Conservation (phyloP, 1,140 invertebrate species). For the Campoletis sonorensis region DNA sequence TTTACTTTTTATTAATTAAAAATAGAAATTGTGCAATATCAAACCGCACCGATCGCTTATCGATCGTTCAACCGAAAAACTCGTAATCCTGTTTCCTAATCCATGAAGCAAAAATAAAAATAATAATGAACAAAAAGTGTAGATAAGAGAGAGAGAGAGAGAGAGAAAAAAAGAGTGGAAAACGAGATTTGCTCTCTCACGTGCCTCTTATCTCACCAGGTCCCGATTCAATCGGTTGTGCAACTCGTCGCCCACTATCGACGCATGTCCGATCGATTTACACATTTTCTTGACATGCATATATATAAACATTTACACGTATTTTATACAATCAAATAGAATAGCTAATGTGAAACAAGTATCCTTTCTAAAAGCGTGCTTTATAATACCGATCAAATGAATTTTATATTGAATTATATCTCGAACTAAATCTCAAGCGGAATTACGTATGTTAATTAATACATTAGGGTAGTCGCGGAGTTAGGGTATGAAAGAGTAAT, state of each 20-base stretch:
- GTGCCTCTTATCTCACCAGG: slow-evolving; percentile 9
- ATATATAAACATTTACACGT: neutral
- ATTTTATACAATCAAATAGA: neutral
- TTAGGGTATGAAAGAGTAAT: no score
- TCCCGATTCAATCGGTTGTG: slow-evolving; percentile 10
- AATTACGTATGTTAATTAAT: no score
- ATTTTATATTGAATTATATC: neutral
- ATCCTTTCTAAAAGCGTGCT: slow-evolving; percentile 28
- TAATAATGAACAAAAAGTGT: neutral
- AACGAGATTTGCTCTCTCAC: neutral
- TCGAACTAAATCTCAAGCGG: neutral
- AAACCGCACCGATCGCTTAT: no score
- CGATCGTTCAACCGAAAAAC: no score
- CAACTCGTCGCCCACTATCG: slow-evolving; percentile 31
- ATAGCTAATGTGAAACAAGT: neutral
- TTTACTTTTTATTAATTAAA: no score
- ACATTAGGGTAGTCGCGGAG: no score
- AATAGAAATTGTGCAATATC: no score
- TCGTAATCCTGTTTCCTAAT: no score
- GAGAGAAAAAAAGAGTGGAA: neutral
- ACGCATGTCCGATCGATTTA: slow-evolving; percentile 43
- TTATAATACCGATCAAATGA: neutral
- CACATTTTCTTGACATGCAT: slow-evolving; percentile 2
- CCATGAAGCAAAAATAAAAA: no score
- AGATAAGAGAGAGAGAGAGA: neutral